phyloP scores from a whole-genome alignment of 2,113 vertebrate species.

The Anoplopoma fimbria region DNA sequence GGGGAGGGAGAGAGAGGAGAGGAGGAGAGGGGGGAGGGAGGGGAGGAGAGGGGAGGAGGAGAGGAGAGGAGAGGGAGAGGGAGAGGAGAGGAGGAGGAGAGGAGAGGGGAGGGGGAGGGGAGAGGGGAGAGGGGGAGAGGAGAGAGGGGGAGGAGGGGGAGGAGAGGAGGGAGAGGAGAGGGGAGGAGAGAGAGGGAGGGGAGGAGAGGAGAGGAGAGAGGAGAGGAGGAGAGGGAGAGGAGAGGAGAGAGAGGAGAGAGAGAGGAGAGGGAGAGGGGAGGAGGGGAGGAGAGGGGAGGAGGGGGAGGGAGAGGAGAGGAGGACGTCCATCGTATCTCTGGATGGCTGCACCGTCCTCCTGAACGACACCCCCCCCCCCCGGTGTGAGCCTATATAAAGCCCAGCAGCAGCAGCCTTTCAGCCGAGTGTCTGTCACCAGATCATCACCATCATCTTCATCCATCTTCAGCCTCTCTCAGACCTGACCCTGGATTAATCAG shows the following conservation, averaged over 20 bases:
- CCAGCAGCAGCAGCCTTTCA: neutral
- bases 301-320: neutral
- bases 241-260: neutral
- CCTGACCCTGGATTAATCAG: neutral
- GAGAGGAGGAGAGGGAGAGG: neutral
- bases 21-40: neutral
- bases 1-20: neutral
- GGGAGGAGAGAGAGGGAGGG: neutral
- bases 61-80: too few species aligned
- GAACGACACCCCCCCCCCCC: conserved; percentile 35
- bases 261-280: neutral
- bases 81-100: neutral
- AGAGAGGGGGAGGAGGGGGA: neutral
- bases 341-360: conserved; percentile 2
- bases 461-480: neutral
- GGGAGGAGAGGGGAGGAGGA: neutral
- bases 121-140: neutral
- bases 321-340: neutral
- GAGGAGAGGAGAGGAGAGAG: neutral
- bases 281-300: neutral
- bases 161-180: neutral
- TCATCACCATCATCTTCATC: neutral
- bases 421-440: conserved; percentile 4
- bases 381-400: conserved; percentile 35
- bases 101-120: neutral